A percentile compares a stretch with the other conserved stretches of the same genome.
These are phyloP conservation scores for Panagrolaimus sp. DNA, from an alignment of 1,140 invertebrate genomes.

Conservation along the genomic window DNA sequence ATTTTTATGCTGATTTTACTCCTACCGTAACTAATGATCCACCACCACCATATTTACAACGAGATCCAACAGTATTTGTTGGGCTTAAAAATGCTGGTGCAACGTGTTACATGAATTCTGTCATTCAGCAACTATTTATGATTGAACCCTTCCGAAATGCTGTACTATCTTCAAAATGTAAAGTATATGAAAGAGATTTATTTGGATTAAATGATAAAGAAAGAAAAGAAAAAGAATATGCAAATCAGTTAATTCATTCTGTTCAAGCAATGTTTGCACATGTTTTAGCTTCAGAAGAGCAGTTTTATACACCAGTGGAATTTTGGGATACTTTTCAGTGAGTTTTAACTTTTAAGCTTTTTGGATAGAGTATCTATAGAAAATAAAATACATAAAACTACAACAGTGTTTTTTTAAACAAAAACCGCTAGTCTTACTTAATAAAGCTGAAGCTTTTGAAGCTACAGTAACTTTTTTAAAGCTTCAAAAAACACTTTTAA, in stretches of 20 bases:
- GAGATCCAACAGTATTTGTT: constrained; percentile 82
- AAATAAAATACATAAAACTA: too few relatives aligned
- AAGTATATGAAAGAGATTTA: too few relatives aligned
- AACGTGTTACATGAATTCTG: constrained; percentile 99
- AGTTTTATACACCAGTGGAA: constrained; percentile 91
- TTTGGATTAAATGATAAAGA: constrained; percentile 13
- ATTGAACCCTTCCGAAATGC: constrained; percentile 19
- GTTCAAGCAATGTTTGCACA: constrained; percentile 96
- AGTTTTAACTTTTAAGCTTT: too few relatives aligned
- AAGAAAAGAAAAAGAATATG: neutral
- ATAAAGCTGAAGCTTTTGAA: too few relatives aligned
- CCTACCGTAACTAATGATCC: constrained; percentile 66
- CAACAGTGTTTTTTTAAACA: too few relatives aligned
- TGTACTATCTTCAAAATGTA: neutral
- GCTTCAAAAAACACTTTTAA: too few relatives aligned
- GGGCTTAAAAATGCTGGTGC: constrained; percentile 96
- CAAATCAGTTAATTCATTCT: constrained; percentile 74
- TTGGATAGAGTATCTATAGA: neutral
- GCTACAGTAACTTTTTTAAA: too few relatives aligned
- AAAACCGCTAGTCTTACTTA: too few relatives aligned
- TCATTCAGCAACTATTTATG: constrained; percentile 73
- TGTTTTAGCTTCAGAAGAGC: constrained; percentile 85
- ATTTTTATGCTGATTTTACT: constrained; percentile 3
- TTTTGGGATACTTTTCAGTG: constrained; percentile 97
- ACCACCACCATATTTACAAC: constrained; percentile 86